These are phyloP conservation scores for Uloborus diversus DNA, from an alignment of 1,140 invertebrate species.

Conservation along the genomic window DNA sequence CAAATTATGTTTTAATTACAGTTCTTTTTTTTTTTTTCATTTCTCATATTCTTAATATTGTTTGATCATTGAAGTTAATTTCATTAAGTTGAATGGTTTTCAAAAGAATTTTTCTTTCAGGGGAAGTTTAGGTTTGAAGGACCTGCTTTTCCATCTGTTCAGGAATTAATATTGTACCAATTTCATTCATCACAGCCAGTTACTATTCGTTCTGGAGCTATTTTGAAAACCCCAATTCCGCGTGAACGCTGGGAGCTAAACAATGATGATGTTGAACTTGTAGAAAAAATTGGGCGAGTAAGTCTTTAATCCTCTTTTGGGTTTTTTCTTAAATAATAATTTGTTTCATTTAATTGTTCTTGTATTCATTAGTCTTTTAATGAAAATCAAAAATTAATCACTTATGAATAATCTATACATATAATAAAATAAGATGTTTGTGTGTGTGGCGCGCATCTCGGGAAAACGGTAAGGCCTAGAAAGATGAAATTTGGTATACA, in stretches of 20 bases:
- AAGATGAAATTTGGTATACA: too few relatives aligned
- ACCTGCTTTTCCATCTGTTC: slow-evolving; percentile 88
- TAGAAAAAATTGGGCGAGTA: slow-evolving; percentile 95
- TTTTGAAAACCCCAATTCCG: slow-evolving; percentile 84
- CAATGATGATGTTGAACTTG: slow-evolving; percentile 91
- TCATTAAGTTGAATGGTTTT: too few relatives aligned
- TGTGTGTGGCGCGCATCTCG: too few relatives aligned
- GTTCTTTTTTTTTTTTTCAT: background rate
- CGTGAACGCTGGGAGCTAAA: slow-evolving; percentile 96
- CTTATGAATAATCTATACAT: too few relatives aligned
- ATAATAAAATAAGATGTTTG: too few relatives aligned
- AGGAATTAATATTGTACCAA: slow-evolving; percentile 89
- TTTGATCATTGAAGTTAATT: slow-evolving; percentile 9
- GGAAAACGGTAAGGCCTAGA: too few relatives aligned
- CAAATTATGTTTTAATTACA: background rate
- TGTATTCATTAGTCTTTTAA: too few relatives aligned
- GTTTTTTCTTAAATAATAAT: too few relatives aligned
- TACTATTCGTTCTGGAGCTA: slow-evolving; percentile 89
- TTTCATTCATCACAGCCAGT: slow-evolving; percentile 83
- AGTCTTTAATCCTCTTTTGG: slow-evolving; percentile 61
- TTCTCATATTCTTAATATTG: background rate
- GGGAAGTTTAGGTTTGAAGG: slow-evolving; percentile 94
- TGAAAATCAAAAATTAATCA: too few relatives aligned
- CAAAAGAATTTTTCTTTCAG: slow-evolving; percentile 69
- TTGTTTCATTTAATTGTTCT: too few relatives aligned